Percentiles rank a stretch among this genome's conserved stretches.
Conservation (phyloP, 2,797 vertebrate genomes). For the Sciurus carolinensis region DNA sequence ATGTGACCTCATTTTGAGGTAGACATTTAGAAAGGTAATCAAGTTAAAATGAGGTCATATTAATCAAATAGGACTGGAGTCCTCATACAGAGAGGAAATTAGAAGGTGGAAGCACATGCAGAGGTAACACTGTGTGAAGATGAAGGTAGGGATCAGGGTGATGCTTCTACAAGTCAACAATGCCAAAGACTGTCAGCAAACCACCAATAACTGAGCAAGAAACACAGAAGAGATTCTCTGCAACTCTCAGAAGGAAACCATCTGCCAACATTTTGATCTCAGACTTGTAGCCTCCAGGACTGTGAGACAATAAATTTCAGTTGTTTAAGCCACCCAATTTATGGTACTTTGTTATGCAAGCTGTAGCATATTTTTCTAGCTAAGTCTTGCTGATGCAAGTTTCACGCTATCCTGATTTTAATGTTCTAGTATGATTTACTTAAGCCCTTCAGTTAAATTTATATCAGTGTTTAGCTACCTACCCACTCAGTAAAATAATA, state of each 20-base stretch:
- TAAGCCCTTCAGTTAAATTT: neutral
- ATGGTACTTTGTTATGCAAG: neutral
- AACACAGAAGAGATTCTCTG: neutral
- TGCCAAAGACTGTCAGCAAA: neutral
- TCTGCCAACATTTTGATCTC: neutral
- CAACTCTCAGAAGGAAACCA: neutral
- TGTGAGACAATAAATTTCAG: neutral
- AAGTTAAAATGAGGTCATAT: neutral
- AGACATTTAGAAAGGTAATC: neutral
- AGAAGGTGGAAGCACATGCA: neutral
- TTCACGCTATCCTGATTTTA: neutral
- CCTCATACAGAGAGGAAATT: neutral
- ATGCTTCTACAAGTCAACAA: neutral
- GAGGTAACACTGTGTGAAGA: neutral
- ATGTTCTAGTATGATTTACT: neutral
- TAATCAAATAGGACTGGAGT: neutral
- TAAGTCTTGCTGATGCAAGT: neutral
- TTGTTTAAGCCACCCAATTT: neutral
- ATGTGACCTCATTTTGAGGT: neutral
- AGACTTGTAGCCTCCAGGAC: neutral
- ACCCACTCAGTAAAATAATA: constrained; percentile 12
- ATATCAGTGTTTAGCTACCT: neutral
- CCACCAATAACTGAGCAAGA: neutral
- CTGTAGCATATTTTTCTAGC: neutral
- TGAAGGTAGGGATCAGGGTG: neutral